Conservation (phyloP, 1,140 invertebrate species). For the Gonatopus flavifemur region DNA sequence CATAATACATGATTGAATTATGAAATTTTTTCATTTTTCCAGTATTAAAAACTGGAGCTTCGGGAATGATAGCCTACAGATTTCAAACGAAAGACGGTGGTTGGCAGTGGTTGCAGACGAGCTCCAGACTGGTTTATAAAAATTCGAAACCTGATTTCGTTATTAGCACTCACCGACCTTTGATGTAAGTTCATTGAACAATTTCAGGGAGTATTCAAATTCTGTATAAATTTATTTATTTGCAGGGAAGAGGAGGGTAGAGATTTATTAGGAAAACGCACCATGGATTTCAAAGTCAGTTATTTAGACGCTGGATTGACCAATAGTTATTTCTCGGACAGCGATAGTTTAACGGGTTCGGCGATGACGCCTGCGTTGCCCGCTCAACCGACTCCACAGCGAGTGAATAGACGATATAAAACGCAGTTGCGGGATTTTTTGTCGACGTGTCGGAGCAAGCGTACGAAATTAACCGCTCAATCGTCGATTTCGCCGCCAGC, state of each 20-base stretch:
- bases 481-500: constrained; percentile 46
- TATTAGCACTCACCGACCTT: constrained; percentile 94
- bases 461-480: constrained; percentile 69
- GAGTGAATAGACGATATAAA: constrained; percentile 86
- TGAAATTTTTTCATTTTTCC: constrained; percentile 43
- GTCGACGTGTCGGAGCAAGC: constrained; percentile 87
- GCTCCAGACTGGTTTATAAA: constrained; percentile 95
- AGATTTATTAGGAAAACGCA: constrained; percentile 92
- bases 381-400: constrained; percentile 65
- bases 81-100: constrained; percentile 90
- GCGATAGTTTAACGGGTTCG: constrained; percentile 73
- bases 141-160: constrained; percentile 99
- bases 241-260: constrained; percentile 95
- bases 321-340: constrained; percentile 86
- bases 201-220: neutral
- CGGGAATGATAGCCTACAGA: constrained; percentile 97
- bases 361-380: constrained; percentile 59
- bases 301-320: constrained; percentile 91
- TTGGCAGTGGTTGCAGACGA: constrained; percentile 99
- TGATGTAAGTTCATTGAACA: constrained; percentile 77
- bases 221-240: neutral
- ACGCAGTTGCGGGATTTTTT: constrained; percentile 90
- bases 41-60: constrained; percentile 98
- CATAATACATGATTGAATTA: neutral
- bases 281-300: constrained; percentile 98